Evolutionary conservation across 1,140 invertebrate genomes (phyloP), one percentile per base, ranked within the genome.

Genomic region (Habropoda laboriosa): DNA sequence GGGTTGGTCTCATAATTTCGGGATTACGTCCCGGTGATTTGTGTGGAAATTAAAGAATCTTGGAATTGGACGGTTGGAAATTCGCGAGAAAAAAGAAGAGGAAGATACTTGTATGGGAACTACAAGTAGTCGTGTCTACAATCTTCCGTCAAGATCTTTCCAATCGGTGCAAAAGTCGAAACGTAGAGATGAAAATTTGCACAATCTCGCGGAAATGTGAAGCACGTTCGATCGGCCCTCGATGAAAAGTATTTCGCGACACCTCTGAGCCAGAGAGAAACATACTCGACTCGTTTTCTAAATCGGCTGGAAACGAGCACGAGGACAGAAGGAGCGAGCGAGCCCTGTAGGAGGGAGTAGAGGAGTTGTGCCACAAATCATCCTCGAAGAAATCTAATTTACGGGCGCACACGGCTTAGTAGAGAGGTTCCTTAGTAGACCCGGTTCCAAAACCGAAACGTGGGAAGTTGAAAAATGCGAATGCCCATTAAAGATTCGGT

Each of bases 391-490:
- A 88, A 87, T 89, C 79, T 87, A 89, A 90, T 90, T 90, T 90
- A 90, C 87, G 87, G 55, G 70, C 80, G 81, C 86, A 79, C 73
- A 64, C 76, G 83, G 81, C 83, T 90, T 89, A 89, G 87, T 72
- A 75, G n/a, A n/a, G n/a, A n/a, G n/a, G 58, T 84, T 66, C 79
- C 79, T 77, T 83, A 77, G 53, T n/a, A 79, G 82, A 38, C n/a
- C 60, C 40, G 30, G 72, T 72, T 57, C 63, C 61, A 76, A n/a
- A n/a, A 42, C 72, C 82, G 63, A 87, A 88, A 89, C 80, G 85
- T 89, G 87, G 89, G 88, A 90, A 87, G 87, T 86, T 89, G 85
- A 89, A 90, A 91, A 90, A 91, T 91, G 83, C 78, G 83, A 87
- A 79, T 85, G 57, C 71, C 85, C 72, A 86, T 87, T 87, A 87